Evolutionary conservation across 1,140 invertebrate genomes (phyloP).

Genomic region (Rhagoletis pomonella): DNA sequence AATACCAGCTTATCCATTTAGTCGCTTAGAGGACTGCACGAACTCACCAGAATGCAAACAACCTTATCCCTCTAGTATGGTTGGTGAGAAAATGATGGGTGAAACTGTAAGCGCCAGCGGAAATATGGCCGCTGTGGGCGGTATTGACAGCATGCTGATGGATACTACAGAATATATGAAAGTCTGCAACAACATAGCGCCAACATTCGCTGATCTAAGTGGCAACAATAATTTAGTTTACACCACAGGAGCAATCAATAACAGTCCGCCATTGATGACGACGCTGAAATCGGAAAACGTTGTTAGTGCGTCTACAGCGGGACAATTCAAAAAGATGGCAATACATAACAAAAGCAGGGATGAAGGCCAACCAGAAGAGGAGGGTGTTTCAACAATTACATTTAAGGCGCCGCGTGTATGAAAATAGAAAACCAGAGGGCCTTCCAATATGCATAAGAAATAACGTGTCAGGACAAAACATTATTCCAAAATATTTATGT

Average conservation of each 20-base stretch:
- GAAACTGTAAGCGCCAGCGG: background rate
- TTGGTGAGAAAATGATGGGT: background rate
- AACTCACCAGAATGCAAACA: constrained; percentile 24
- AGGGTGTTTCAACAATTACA: constrained; percentile 27
- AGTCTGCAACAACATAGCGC: background rate
- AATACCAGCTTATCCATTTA: constrained; percentile 38
- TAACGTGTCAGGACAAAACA: no score
- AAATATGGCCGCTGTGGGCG: background rate
- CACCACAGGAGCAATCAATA: background rate
- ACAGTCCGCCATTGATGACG: background rate
- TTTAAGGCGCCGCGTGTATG: constrained; percentile 45
- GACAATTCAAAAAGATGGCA: background rate
- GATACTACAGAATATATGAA: background rate
- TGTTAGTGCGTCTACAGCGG: background rate
- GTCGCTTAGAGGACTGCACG: constrained; percentile 24
- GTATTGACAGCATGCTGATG: background rate
- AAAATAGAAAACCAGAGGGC: background rate
- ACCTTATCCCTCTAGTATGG: background rate
- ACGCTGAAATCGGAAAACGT: constrained; percentile 16
- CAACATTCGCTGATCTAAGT: constrained; percentile 21
- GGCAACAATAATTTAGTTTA: constrained; percentile 16
- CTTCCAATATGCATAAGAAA: background rate
- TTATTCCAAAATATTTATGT: no score
- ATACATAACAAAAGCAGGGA: constrained; percentile 1
- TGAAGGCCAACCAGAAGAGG: background rate